These are phyloP conservation scores for Pyralis farinalis DNA, from an alignment of 2,888 invertebrate genomes.

Conservation along the genomic window DNA sequence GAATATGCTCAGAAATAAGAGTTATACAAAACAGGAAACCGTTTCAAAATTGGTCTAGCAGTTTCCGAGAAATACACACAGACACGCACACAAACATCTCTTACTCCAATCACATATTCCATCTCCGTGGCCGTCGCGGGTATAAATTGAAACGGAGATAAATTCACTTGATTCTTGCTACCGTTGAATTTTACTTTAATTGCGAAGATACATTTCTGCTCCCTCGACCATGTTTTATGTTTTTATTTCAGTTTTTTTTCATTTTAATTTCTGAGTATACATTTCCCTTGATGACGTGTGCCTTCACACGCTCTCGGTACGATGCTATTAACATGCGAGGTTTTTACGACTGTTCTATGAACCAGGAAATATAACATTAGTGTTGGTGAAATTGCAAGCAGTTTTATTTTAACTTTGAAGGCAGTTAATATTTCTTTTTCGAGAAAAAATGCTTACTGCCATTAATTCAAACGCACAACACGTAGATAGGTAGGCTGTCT, in stretches of 20 bases:
- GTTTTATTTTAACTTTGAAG: constrained; percentile 1
- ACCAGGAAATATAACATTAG: constrained; percentile 48
- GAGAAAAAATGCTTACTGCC: neutral
- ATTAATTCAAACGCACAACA: neutral
- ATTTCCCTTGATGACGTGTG: constrained; percentile 49
- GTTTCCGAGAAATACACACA: no score
- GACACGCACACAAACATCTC: no score
- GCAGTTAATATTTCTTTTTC: neutral
- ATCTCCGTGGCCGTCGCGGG: no score
- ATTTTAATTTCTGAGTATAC: constrained; percentile 35
- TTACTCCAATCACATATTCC: no score
- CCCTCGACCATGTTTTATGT: no score
- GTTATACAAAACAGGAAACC: no score
- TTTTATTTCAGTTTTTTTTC: constrained; percentile 10
- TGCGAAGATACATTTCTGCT: no score
- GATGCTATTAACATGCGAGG: constrained; percentile 45
- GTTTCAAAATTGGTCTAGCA: no score
- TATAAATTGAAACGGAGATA: no score
- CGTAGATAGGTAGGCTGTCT: neutral
- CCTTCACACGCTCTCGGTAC: constrained; percentile 57
- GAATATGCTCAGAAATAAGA: no score
- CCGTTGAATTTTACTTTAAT: no score
- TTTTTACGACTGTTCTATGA: constrained; percentile 47
- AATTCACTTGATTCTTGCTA: no score
- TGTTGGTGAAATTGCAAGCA: constrained; percentile 17